phyloP scores from a whole-genome alignment of 1,140 invertebrate species.

The Drosophila tsacasi region DNA sequence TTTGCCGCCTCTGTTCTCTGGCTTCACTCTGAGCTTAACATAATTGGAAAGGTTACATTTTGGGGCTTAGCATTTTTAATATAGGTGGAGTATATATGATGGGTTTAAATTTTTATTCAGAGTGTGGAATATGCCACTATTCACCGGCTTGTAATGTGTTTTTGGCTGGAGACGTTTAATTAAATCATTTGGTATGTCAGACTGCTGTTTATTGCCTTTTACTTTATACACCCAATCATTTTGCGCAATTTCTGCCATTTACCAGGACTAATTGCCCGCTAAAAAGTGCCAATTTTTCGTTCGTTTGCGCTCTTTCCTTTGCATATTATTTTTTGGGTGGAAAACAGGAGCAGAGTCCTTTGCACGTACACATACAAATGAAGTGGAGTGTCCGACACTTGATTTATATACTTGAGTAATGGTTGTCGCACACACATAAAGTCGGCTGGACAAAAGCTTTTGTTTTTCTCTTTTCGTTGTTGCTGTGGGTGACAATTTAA shows the following conservation, averaged over 20 bases:
- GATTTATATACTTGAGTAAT: conserved; percentile 75
- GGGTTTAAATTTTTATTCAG: background rate
- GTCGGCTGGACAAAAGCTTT: conserved; percentile 34
- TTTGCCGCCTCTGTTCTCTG: conserved; percentile 5
- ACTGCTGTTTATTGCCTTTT: conserved; percentile 4
- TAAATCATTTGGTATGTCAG: conserved; percentile 19
- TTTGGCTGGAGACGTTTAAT: conserved; percentile 2
- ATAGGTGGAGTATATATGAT: background rate
- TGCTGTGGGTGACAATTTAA: conserved; percentile 46
- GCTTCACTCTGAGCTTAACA: background rate
- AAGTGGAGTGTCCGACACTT: conserved; percentile 59
- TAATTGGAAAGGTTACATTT: conserved; percentile 10
- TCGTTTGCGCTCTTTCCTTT: conserved; percentile 7
- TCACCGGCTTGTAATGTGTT: background rate
- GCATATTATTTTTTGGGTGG: conserved; percentile 7
- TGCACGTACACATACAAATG: conserved; percentile 47
- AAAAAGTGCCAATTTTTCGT: conserved; percentile 49
- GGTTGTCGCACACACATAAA: conserved; percentile 38
- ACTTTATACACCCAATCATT: conserved; percentile 18
- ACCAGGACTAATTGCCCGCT: conserved; percentile 57
- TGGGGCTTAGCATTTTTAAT: conserved; percentile 11
- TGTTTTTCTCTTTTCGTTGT: background rate
- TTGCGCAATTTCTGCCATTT: conserved; percentile 15
- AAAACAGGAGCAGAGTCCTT: conserved; percentile 9
- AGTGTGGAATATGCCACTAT: background rate